A percentile compares a stretch with the other conserved stretches of the same genome.
phyloP scores from a whole-genome alignment of 2,797 vertebrate species.

The Synanceia verrucosa region DNA sequence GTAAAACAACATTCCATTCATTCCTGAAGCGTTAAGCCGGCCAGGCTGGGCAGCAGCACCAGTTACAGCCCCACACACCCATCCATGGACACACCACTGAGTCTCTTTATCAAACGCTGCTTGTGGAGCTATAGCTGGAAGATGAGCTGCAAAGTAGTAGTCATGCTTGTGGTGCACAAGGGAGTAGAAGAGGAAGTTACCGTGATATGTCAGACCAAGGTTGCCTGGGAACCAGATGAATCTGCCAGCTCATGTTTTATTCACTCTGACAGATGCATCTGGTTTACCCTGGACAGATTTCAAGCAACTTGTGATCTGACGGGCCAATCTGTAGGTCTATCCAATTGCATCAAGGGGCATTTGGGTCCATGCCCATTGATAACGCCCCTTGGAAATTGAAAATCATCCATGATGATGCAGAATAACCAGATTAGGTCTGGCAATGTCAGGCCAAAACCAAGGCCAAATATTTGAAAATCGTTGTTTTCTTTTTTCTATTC shows the following conservation, averaged over 20 bases:
- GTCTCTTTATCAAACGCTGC: conserved; percentile 17
- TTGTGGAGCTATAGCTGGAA: neutral
- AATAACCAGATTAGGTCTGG: neutral
- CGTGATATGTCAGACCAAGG: conserved; percentile 22
- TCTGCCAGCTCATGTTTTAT: neutral
- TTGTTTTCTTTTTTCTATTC: conserved; percentile 19
- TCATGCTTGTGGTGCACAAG: conserved; percentile 8
- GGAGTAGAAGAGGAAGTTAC: conserved; percentile 19
- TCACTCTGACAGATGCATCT: neutral
- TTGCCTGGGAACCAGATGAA: neutral
- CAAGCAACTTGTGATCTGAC: neutral
- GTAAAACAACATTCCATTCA: conserved; percentile 84
- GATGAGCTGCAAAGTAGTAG: conserved; percentile 8
- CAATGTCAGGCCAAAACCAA: neutral
- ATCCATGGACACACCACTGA: conserved; percentile 4
- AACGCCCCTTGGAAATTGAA: neutral
- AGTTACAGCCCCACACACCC: conserved; percentile 39
- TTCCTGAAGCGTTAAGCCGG: conserved; percentile 78
- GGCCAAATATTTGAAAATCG: conserved; percentile 17
- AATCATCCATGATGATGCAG: neutral
- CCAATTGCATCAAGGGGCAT: neutral
- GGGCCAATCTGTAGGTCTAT: neutral
- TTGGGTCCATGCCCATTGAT: neutral
- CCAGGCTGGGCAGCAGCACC: conserved; percentile 70
- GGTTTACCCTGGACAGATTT: neutral